phyloP scores from a whole-genome alignment of 2,113 vertebrate genomes.

The Corythaeola cristata region DNA sequence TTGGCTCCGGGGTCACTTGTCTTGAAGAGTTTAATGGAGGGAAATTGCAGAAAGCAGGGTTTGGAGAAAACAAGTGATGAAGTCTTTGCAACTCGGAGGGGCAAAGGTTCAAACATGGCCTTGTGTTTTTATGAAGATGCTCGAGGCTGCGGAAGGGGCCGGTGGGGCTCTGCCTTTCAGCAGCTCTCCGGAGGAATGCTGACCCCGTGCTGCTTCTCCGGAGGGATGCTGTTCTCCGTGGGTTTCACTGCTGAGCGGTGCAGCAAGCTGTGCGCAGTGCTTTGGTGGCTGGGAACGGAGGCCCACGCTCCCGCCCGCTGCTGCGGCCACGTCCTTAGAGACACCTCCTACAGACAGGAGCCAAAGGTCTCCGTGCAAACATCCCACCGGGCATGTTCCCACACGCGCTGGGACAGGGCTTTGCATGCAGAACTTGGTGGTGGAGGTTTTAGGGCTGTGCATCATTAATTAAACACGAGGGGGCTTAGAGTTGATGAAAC shows the following conservation, averaged over 20 bases:
- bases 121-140: slow-evolving; percentile 25
- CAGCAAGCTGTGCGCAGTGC: background rate
- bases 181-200: background rate
- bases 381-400: background rate
- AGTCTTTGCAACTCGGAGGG: slow-evolving; percentile 20
- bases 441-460: background rate
- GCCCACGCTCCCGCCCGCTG: background rate
- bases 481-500: slow-evolving; percentile 19
- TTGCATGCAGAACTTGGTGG: background rate
- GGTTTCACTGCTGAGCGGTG: background rate
- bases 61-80: slow-evolving; percentile 22
- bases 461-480: background rate
- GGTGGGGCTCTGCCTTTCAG: background rate
- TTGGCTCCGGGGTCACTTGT: background rate
- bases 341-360: background rate
- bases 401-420: background rate
- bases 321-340: background rate
- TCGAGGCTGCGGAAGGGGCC: background rate
- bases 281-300: background rate
- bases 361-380: rapidly evolving
- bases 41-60: slow-evolving; percentile 51
- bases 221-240: rapidly evolving
- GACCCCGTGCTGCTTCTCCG: background rate
- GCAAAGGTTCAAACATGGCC: background rate
- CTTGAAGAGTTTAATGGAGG: slow-evolving; percentile 52